Percentiles rank a stretch among this genome's conserved stretches.
Evolutionary conservation across 2,888 invertebrate species (phyloP).

Genomic region (Koerneria pararmatus): DNA sequence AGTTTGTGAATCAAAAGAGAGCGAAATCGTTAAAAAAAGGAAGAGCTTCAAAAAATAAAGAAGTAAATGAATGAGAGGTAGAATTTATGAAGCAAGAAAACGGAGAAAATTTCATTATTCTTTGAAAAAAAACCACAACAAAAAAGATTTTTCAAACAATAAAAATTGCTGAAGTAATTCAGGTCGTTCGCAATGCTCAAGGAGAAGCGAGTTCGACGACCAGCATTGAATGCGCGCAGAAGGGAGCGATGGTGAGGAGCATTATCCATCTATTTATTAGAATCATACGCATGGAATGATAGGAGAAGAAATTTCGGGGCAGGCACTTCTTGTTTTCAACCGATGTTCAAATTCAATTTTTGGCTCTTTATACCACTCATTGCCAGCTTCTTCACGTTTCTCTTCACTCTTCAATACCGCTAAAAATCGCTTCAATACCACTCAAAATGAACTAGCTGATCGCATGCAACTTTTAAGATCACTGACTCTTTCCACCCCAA

Average conservation of each 20-base stretch:
- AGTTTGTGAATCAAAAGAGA: too few relatives aligned
- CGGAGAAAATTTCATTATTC: too few relatives aligned
- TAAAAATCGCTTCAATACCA: too few relatives aligned
- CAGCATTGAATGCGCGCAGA: slow-evolving; percentile 60
- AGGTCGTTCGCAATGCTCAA: slow-evolving; percentile 74
- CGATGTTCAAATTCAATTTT: not conserved
- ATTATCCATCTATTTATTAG: not conserved
- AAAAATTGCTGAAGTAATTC: too few relatives aligned
- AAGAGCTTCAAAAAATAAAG: too few relatives aligned
- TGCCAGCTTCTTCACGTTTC: too few relatives aligned
- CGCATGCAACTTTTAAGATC: slow-evolving; percentile 61
- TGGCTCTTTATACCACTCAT: not conserved
- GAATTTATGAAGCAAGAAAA: too few relatives aligned
- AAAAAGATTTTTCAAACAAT: too few relatives aligned
- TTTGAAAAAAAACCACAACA: too few relatives aligned
- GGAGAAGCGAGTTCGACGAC: slow-evolving; percentile 92
- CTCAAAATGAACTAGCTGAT: not conserved
- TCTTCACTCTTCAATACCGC: too few relatives aligned
- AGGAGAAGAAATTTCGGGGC: not conserved
- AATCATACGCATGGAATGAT: not conserved
- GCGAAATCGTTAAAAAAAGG: too few relatives aligned
- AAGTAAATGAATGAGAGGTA: too few relatives aligned
- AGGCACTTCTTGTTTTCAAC: not conserved
- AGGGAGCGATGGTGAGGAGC: slow-evolving; percentile 37
- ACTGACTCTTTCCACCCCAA: slow-evolving; percentile 88